Conservation (phyloP, 2,797 vertebrate genomes). For the Craterocephalus amniculus region DNA sequence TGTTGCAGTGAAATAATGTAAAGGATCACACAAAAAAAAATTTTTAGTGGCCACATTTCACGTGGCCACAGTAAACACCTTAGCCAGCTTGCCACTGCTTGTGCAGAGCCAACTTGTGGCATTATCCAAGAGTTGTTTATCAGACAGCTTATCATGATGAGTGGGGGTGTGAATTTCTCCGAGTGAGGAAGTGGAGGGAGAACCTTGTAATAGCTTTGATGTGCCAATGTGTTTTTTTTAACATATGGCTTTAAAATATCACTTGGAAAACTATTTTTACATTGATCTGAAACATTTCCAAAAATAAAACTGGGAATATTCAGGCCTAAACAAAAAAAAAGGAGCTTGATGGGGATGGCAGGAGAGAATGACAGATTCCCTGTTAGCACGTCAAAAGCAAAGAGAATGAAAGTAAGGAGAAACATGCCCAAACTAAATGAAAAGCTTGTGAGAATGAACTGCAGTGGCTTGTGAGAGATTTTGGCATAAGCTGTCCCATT, state of each 20-base stretch:
- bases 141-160: constrained; percentile 56
- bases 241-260: constrained; percentile 29
- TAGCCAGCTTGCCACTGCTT: constrained; percentile 10
- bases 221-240: constrained; percentile 16
- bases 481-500: constrained; percentile 80
- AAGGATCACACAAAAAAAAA: not conserved
- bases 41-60: too few relatives aligned
- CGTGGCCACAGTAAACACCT: not conserved
- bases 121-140: constrained; percentile 49
- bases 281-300: constrained; percentile 48
- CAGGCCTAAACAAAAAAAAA: constrained; percentile 38
- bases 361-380: constrained; percentile 65
- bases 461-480: constrained; percentile 75
- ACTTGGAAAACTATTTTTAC: constrained; percentile 40
- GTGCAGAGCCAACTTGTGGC: constrained; percentile 29
- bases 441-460: constrained; percentile 73
- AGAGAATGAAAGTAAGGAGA: constrained; percentile 54
- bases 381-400: constrained; percentile 50
- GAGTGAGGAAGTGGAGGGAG: constrained; percentile 16
- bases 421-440: constrained; percentile 69
- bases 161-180: constrained; percentile 44
- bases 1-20: too few relatives aligned
- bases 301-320: constrained; percentile 61
- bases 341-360: constrained; percentile 44
- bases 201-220: constrained; percentile 22